Evolutionary conservation across 2,888 invertebrate species (phyloP).

Genomic region (Eupithecia insigniata): DNA sequence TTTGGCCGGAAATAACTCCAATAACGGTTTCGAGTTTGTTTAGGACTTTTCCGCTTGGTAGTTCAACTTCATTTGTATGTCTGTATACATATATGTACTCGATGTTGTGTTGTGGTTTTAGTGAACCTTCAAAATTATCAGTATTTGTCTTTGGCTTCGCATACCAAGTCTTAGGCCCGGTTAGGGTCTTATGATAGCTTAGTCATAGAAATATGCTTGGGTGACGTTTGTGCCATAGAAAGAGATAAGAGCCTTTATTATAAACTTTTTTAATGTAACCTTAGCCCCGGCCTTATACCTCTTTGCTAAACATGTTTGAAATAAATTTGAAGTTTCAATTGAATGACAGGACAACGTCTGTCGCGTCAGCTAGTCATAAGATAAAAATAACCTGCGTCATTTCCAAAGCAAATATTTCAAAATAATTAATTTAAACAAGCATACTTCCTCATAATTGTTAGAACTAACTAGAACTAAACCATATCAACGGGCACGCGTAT

Average conservation of each 20-base stretch:
- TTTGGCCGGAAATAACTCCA: slow-evolving; percentile 26
- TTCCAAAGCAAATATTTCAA: background rate
- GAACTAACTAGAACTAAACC: slow-evolving; percentile 42
- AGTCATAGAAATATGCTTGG: too few relatives aligned
- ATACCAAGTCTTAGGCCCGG: background rate
- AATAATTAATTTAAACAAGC: slow-evolving; percentile 6
- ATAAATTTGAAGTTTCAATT: too few relatives aligned
- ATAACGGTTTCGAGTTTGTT: slow-evolving; percentile 27
- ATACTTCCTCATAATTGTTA: background rate
- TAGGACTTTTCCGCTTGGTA: slow-evolving; percentile 14
- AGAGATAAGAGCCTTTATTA: too few relatives aligned
- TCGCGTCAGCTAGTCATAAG: background rate
- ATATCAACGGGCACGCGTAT: slow-evolving; percentile 64
- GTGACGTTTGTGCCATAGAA: too few relatives aligned
- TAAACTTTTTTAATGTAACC: too few relatives aligned
- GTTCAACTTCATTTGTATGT: background rate
- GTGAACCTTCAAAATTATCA: background rate
- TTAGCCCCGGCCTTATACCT: too few relatives aligned
- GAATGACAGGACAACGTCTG: too few relatives aligned
- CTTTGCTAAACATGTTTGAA: too few relatives aligned
- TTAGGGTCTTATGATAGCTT: background rate
- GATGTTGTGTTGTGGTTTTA: background rate
- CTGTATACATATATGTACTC: too few relatives aligned
- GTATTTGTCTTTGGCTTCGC: background rate
- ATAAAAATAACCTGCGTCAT: background rate